Evolutionary conservation across 1,140 invertebrate species (phyloP), one percentile per base, ranked within the genome.

Genomic region (Lasaia peninsularis): DNA sequence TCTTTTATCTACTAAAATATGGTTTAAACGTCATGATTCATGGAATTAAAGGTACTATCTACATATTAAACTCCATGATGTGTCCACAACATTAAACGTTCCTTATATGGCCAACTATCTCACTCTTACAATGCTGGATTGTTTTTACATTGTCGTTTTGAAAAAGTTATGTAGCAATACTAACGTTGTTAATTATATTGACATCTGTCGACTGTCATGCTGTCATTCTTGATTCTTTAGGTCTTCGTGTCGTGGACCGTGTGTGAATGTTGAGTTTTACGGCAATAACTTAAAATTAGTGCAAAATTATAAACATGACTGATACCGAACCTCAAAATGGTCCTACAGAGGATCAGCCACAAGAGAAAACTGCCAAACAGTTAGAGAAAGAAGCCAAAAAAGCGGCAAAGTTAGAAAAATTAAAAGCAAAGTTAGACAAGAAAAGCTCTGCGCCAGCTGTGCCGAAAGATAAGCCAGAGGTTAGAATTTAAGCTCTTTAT

Each of bases 361-460:
- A 92, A 60, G 91, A 91, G 51, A 97, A 97, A 89, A 94, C 95
- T 12, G 95, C 95, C 0, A 97, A 97, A 80, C 96, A 98, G 77
- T 80, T 97, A 33, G 95, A 97, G 80, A 98, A 97, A 78, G 96
- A 98, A 86, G 95, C 95, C 0, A 95, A 96, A 62, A 97, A 96
- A 75, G 92, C 94, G 34, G 96, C 95, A 0, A 98, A 98, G 79
- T 90, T 97, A 59, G 96, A 96, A 64, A 99, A 98, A 88, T 94
- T 98, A 40, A 95, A 97, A 79, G 95, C 96, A 55, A 98, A 98
- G 78, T 91, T 97, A 75, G 94, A 96, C 44, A 97, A 97, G 75
- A 95, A 96, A 76, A 90, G 89, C 34, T 62, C 81, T 58, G 81
- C 88, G 52, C 86, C 91, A 70, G 78, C 82, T 64, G 68, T 77